phyloP scores from a whole-genome alignment of 2,113 vertebrate species.

The Heterotilapia buettikoferi region DNA sequence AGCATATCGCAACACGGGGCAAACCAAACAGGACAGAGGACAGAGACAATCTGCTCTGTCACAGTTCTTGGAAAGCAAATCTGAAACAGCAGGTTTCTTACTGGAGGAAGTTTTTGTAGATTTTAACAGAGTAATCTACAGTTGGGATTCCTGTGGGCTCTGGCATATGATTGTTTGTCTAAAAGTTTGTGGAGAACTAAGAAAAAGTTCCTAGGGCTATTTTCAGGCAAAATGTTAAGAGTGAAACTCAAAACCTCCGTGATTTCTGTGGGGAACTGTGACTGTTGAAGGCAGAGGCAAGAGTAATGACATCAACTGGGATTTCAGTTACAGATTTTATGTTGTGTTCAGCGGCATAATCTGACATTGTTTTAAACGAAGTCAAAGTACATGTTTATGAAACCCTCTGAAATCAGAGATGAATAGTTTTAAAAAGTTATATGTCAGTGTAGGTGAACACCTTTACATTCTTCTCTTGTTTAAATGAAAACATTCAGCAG shows the following conservation, averaged over 20 bases:
- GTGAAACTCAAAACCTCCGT: background rate
- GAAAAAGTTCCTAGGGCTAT: background rate
- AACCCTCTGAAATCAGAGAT: background rate
- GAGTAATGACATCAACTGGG: background rate
- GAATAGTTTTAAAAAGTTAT: background rate
- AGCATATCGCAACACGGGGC: background rate
- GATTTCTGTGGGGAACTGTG: background rate
- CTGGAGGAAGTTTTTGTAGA: background rate
- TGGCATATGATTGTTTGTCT: background rate
- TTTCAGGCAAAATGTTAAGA: background rate
- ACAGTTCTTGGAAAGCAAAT: background rate
- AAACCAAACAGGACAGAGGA: background rate
- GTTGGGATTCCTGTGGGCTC: background rate
- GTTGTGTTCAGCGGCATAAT: background rate
- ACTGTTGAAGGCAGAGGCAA: background rate
- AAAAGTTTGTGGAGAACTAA: background rate
- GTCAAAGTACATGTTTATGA: background rate
- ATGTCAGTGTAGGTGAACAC: background rate
- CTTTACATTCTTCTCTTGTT: background rate
- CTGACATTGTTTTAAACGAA: background rate
- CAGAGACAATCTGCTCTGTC: background rate
- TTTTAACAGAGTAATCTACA: background rate
- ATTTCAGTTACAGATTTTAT: background rate
- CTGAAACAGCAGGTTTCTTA: background rate
- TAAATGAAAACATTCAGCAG: background rate